Evolutionary conservation across 2,113 vertebrate genomes (phyloP).

Genomic region (Rostratula benghalensis): DNA sequence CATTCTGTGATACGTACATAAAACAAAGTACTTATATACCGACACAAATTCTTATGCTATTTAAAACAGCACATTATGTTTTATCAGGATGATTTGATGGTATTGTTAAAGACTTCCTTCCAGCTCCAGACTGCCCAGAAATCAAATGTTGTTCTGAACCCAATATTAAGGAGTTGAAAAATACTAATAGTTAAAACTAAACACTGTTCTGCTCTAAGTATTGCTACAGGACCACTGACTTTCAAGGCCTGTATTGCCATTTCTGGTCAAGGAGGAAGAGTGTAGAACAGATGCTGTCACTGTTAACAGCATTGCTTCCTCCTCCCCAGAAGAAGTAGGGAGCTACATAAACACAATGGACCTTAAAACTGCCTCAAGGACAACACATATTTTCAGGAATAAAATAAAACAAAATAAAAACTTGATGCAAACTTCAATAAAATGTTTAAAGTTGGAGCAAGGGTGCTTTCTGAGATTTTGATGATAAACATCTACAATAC

Average conservation of each 20-base stretch:
- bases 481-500: background rate
- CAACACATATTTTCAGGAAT: background rate
- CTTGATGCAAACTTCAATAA: background rate
- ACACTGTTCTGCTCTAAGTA: background rate
- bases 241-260: background rate
- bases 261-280: background rate
- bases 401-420: background rate
- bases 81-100: background rate
- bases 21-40: background rate
- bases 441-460: background rate
- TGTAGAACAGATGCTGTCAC: background rate
- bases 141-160: background rate
- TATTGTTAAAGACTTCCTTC: background rate
- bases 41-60: background rate
- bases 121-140: background rate
- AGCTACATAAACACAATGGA: background rate
- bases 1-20: background rate
- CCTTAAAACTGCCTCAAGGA: background rate
- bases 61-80: background rate
- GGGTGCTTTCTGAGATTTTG: background rate
- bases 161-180: background rate
- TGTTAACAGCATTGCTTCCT: background rate
- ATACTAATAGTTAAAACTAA: background rate
- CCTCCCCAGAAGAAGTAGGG: background rate
- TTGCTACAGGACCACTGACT: background rate